A percentile compares a stretch with the other conserved stretches of the same genome.
Evolutionary conservation across 35 echinoderm and acorn worm species (phyloP).

Genomic region (Lytechinus pictus): DNA sequence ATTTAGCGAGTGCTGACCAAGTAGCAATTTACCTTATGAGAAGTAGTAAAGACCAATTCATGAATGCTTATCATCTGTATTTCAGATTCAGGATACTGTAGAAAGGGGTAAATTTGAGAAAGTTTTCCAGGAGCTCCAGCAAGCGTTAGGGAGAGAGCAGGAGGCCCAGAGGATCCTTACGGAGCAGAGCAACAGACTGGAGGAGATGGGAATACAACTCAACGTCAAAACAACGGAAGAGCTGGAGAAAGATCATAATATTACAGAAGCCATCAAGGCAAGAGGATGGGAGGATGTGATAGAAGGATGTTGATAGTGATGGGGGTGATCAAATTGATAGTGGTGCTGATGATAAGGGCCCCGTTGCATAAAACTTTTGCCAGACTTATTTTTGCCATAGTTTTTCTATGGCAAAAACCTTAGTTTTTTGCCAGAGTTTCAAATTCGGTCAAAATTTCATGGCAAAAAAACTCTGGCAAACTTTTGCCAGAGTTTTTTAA

Average conservation of each 20-base stretch:
- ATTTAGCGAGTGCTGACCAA: too few relatives aligned
- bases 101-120: constrained; percentile 86
- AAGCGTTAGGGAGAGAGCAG: constrained; percentile 81
- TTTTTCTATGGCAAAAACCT: too few relatives aligned
- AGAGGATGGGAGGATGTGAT: not conserved
- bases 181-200: constrained; percentile 84
- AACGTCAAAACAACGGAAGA: constrained; percentile 87
- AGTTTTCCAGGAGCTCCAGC: constrained; percentile 79
- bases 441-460: too few relatives aligned
- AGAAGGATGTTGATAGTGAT: not conserved
- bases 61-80: too few relatives aligned
- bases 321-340: not conserved
- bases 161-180: constrained; percentile 88
- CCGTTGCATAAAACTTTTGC: too few relatives aligned
- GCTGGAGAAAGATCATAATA: constrained; percentile 82
- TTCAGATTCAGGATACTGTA: constrained; percentile 66
- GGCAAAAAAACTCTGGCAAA: too few relatives aligned
- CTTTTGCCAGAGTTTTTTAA: too few relatives aligned
- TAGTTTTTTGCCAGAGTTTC: too few relatives aligned
- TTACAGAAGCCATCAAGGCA: constrained; percentile 93
- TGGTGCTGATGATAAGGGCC: not conserved
- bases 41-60: too few relatives aligned
- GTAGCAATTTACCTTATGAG: too few relatives aligned
- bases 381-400: too few relatives aligned
- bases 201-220: constrained; percentile 82